Conservation (phyloP, 2,888 invertebrate genomes). For the Sinodicranocentrus sp. region DNA sequence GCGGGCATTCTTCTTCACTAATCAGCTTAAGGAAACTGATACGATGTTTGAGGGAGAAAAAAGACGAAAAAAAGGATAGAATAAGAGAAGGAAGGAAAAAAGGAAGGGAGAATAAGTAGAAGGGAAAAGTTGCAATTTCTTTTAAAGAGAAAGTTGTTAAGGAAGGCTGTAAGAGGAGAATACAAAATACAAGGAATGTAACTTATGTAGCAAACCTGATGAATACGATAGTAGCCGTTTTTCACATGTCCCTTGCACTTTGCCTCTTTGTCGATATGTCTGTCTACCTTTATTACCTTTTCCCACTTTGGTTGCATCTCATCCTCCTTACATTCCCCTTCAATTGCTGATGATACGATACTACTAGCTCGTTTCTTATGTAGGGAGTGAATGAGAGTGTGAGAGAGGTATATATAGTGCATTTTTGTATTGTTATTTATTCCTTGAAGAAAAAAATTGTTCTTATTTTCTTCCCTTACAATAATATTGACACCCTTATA, state of each 20-base stretch:
- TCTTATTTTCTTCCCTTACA: constrained; percentile 7
- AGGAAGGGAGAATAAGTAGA: not conserved
- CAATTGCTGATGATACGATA: constrained; percentile 4
- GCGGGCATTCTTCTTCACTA: constrained; percentile 27
- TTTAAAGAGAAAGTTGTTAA: constrained; percentile 65
- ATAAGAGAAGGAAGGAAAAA: constrained; percentile 1
- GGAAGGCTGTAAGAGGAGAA: constrained; percentile 52
- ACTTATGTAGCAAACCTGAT: constrained; percentile 62
- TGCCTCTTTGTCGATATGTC: constrained; percentile 50
- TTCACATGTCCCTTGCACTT: constrained; percentile 59
- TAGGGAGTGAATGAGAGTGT: not conserved
- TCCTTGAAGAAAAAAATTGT: constrained; percentile 40
- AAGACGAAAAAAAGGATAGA: not conserved
- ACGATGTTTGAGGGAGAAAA: constrained; percentile 35
- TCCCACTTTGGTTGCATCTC: not conserved
- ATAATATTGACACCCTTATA: constrained; percentile 52
- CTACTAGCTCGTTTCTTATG: not conserved
- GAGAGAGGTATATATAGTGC: no score
- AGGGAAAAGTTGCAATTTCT: constrained; percentile 59
- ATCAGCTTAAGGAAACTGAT: constrained; percentile 61
- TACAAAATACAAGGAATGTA: constrained; percentile 58
- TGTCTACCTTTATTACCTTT: constrained; percentile 60
- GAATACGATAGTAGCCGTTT: constrained; percentile 57
- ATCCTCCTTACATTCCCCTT: not conserved
- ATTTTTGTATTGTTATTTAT: constrained; percentile 34